Conservation (phyloP, 1,140 invertebrate genomes). For the Microplitis demolitor region DNA sequence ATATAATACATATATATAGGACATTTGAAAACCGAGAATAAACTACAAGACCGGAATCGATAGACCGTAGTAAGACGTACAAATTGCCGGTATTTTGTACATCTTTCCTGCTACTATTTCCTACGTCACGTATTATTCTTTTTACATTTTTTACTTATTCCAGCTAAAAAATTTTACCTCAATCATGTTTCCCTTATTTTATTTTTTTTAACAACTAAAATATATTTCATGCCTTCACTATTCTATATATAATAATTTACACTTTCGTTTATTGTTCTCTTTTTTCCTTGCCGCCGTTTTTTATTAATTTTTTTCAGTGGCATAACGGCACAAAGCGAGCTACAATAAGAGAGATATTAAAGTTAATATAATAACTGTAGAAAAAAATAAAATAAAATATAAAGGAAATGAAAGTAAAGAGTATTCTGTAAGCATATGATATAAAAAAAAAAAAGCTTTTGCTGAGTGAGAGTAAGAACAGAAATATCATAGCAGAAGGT, state of each 20-base stretch:
- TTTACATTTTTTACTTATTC: background rate
- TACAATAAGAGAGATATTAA: background rate
- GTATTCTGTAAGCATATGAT: too few relatives aligned
- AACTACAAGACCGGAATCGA: conserved; percentile 14
- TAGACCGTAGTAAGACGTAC: conserved; percentile 18
- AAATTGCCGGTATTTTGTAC: conserved; percentile 18
- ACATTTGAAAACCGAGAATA: background rate
- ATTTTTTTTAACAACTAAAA: background rate
- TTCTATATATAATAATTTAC: background rate
- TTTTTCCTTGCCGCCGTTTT: background rate
- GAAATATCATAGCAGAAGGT: background rate
- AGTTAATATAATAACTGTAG: conserved; percentile 11
- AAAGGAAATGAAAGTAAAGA: too few relatives aligned
- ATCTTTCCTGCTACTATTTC: conserved; percentile 3
- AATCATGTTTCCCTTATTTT: too few relatives aligned
- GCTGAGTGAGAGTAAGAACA: background rate
- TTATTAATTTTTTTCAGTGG: background rate
- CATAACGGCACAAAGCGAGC: too few relatives aligned
- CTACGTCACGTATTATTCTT: background rate
- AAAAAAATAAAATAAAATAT: background rate
- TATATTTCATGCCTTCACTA: background rate
- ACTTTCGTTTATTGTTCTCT: background rate
- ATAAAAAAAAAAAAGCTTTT: background rate
- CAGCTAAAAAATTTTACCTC: background rate
- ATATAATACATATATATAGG: too few relatives aligned